Conservation (phyloP, 2,113 vertebrate genomes). For the Lathamus discolor region DNA sequence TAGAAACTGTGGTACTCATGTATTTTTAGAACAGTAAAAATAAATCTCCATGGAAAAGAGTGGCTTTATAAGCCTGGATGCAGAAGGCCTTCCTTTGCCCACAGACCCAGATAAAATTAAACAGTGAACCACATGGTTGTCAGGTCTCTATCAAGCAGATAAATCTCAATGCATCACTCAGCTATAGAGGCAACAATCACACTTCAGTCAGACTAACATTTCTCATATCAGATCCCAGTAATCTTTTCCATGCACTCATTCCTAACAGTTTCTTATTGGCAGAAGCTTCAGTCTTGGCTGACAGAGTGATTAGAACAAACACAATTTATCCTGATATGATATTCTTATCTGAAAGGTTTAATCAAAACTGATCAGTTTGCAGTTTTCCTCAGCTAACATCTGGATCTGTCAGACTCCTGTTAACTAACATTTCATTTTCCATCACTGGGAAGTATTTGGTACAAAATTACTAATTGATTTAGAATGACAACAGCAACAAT, state of each 20-base stretch:
- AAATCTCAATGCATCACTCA: background rate
- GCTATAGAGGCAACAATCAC: background rate
- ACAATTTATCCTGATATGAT: background rate
- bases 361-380: constrained; percentile 11
- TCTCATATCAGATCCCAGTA: background rate
- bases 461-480: constrained; percentile 25
- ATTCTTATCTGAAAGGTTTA: constrained; percentile 17
- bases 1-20: background rate
- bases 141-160: background rate
- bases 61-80: constrained; percentile 35
- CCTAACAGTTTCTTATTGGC: background rate
- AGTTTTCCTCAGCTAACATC: constrained; percentile 12
- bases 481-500: constrained; percentile 31
- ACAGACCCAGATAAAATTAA: constrained; percentile 24
- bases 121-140: background rate
- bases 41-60: constrained; percentile 46
- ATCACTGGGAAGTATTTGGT: constrained; percentile 3
- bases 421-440: constrained; percentile 33
- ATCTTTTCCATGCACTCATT: background rate
- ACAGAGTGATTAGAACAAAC: background rate
- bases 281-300: background rate
- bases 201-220: background rate
- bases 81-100: constrained; percentile 33
- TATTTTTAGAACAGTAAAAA: constrained; percentile 63
- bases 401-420: background rate